These are phyloP conservation scores for Aphis gossypii DNA, from an alignment of 1,140 invertebrate genomes.

Conservation along the genomic window DNA sequence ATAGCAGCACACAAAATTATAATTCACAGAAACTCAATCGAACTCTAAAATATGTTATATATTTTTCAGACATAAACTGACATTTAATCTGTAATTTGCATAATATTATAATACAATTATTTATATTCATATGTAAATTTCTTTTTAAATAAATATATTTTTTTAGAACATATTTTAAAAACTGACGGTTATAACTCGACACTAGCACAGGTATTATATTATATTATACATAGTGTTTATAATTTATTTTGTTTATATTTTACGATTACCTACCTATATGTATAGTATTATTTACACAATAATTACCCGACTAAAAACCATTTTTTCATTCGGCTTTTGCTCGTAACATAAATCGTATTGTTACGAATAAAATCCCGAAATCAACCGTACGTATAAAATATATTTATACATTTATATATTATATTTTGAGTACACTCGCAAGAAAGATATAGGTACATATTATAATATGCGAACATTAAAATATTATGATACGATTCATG, in stretches of 20 bases:
- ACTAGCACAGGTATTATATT: too few species aligned
- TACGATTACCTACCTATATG: too few species aligned
- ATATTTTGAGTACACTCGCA: not conserved
- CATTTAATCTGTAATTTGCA: not conserved
- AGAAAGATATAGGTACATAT: not conserved
- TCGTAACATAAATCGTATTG: too few species aligned
- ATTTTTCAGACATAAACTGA: not conserved
- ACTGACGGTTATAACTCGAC: not conserved
- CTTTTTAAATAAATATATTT: not conserved
- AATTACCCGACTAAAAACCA: too few species aligned
- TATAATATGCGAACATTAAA: not conserved
- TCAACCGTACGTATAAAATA: not conserved
- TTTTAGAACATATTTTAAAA: not conserved
- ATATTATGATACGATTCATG: not conserved
- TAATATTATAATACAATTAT: not conserved
- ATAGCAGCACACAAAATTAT: not conserved
- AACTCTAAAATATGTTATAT: not conserved
- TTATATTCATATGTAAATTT: not conserved
- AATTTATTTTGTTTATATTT: too few species aligned
- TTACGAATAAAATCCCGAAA: not conserved
- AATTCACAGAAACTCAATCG: not conserved
- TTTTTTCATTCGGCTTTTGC: too few species aligned
- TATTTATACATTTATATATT: too few species aligned
- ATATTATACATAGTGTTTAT: too few species aligned
- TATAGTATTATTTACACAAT: too few species aligned